Conservation (phyloP, 2,113 vertebrate species). For the Xyliphius kryptos region DNA sequence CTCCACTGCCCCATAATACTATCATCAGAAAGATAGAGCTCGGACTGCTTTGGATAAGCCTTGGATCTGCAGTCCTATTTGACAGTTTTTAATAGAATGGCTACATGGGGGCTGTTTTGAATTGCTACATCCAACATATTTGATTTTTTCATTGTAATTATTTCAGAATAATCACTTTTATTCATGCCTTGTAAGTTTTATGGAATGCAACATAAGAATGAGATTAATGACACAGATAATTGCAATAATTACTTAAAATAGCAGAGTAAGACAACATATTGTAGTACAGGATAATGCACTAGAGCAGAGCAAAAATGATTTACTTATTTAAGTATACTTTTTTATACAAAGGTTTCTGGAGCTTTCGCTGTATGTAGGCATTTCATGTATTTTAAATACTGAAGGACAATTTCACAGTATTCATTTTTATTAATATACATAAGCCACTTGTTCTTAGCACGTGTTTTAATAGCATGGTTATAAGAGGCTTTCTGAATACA, state of each 20-base stretch:
- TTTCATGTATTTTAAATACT: neutral
- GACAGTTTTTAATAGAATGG: slow-evolving; percentile 14
- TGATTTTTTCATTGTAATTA: too few relatives aligned
- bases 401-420: slow-evolving; percentile 13
- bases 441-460: slow-evolving; percentile 31
- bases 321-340: too few relatives aligned
- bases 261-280: too few relatives aligned
- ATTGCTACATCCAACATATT: neutral
- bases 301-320: too few relatives aligned
- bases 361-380: too few relatives aligned
- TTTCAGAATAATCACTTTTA: too few relatives aligned
- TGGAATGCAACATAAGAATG: too few relatives aligned
- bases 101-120: neutral
- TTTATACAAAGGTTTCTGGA: too few relatives aligned
- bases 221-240: too few relatives aligned
- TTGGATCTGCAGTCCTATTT: slow-evolving; percentile 17
- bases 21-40: slow-evolving; percentile 41
- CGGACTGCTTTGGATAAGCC: slow-evolving; percentile 10
- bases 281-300: too few relatives aligned
- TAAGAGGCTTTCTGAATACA: slow-evolving; percentile 20
- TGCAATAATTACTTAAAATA: too few relatives aligned
- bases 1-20: slow-evolving; percentile 36
- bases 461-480: slow-evolving; percentile 39
- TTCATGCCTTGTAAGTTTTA: too few relatives aligned
- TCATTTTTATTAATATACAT: slow-evolving; percentile 23